Evolutionary conservation across 2,888 invertebrate genomes (phyloP).

Genomic region (Calliphora vomitoria): DNA sequence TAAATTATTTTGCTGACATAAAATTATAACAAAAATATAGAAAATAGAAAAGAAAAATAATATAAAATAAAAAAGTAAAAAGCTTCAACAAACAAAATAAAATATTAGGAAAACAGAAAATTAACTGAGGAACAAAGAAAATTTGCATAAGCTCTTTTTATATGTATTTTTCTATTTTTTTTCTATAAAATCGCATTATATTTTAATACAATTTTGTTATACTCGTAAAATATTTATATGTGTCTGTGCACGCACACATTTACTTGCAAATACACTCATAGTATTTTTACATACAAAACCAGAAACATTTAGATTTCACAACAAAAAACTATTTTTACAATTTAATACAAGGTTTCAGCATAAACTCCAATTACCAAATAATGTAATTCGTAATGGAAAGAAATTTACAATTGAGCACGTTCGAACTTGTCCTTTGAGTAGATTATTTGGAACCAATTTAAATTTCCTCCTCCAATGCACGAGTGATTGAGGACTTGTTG

Average conservation of each 20-base stretch:
- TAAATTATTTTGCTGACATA: conserved; percentile 28
- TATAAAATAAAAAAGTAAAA: background rate
- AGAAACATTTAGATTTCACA: background rate
- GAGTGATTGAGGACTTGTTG: too few relatives aligned
- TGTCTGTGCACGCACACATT: background rate
- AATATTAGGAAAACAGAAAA: background rate
- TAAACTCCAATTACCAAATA: too few relatives aligned
- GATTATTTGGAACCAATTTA: too few relatives aligned
- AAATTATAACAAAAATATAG: conserved; percentile 24
- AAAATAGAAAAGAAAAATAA: background rate
- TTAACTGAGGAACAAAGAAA: conserved; percentile 13
- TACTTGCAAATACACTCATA: too few relatives aligned
- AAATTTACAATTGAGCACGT: too few relatives aligned
- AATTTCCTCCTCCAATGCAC: too few relatives aligned
- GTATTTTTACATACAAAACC: background rate
- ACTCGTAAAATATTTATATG: conserved; percentile 4
- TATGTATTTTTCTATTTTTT: background rate
- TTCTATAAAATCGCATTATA: background rate
- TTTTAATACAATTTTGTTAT: conserved; percentile 5
- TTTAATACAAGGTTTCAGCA: too few relatives aligned
- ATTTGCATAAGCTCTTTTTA: conserved; percentile 49
- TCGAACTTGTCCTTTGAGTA: too few relatives aligned
- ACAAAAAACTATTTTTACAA: too few relatives aligned
- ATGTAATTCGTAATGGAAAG: too few relatives aligned
- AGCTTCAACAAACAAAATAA: background rate